phyloP scores from a whole-genome alignment of 2,113 vertebrate genomes.

The Urocitellus parryii region DNA sequence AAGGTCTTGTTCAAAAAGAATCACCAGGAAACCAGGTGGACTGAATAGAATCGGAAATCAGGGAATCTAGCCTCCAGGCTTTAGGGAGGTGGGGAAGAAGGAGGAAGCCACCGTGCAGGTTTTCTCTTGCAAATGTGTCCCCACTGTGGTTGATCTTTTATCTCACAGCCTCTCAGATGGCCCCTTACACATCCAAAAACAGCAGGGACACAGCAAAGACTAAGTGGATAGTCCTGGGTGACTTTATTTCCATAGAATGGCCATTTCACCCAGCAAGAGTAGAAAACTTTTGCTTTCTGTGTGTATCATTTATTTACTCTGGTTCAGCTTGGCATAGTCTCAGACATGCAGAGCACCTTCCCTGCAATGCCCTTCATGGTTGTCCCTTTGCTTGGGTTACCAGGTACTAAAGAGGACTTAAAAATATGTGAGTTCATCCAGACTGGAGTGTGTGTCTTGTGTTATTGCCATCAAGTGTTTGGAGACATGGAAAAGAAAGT shows the following conservation, averaged over 20 bases:
- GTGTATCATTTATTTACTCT: neutral
- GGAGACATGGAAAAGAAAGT: neutral
- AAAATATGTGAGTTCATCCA: neutral
- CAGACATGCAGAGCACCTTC: neutral
- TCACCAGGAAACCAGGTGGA: neutral
- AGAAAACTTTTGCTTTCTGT: neutral
- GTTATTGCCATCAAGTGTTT: neutral
- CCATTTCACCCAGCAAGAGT: neutral
- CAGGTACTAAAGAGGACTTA: neutral
- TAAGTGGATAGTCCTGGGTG: neutral
- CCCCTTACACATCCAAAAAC: neutral
- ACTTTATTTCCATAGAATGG: neutral
- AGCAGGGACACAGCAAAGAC: neutral
- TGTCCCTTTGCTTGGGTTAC: neutral
- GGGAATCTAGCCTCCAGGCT: neutral
- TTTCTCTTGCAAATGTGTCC: neutral
- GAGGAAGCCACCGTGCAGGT: neutral
- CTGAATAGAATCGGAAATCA: neutral
- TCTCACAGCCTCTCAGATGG: neutral
- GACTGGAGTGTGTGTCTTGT: neutral
- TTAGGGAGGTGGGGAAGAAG: neutral
- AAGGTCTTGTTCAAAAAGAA: slow-evolving; percentile 8
- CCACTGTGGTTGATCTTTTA: neutral
- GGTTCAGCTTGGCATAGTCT: neutral
- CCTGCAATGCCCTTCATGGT: neutral